These are phyloP conservation scores for Alsophila aescularia DNA, from an alignment of 2,888 invertebrate genomes.

Conservation along the genomic window DNA sequence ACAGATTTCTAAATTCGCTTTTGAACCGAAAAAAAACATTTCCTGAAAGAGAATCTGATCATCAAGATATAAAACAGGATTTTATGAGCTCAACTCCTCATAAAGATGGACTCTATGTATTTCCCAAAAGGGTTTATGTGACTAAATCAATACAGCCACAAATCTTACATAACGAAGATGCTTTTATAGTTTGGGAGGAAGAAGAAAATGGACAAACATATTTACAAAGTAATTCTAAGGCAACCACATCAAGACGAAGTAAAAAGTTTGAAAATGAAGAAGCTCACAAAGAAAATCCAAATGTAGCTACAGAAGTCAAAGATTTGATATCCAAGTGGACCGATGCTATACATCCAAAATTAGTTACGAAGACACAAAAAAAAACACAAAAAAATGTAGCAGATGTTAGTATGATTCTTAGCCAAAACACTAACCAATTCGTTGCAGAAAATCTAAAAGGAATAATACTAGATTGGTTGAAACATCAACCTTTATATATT, in stretches of 20 bases:
- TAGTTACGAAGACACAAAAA: constrained; percentile 13
- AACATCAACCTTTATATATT: constrained; percentile 35
- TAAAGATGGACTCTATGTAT: constrained; percentile 21
- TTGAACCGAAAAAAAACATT: no score
- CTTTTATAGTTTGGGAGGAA: constrained; percentile 60
- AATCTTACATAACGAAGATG: no score
- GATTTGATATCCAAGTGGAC: constrained; percentile 40
- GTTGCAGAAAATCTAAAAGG: constrained; percentile 42
- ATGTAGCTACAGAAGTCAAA: constrained; percentile 22
- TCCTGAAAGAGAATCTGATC: no score
- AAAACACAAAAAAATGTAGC: constrained; percentile 16
- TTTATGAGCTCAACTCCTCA: constrained; percentile 40
- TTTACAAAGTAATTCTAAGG: constrained; percentile 45
- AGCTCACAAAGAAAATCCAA: neutral
- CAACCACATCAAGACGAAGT: constrained; percentile 53
- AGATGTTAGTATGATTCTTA: constrained; percentile 11
- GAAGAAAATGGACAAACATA: constrained; percentile 66
- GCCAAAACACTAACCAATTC: constrained; percentile 37
- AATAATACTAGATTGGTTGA: constrained; percentile 43
- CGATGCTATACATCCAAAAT: constrained; percentile 29
- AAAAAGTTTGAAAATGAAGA: constrained; percentile 52
- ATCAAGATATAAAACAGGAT: neutral
- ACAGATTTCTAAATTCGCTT: constrained; percentile 16
- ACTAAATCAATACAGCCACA: no score
- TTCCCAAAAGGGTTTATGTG: constrained; percentile 12